Evolutionary conservation across 2,113 vertebrate species (phyloP).

Genomic region (Cebus imitator): DNA sequence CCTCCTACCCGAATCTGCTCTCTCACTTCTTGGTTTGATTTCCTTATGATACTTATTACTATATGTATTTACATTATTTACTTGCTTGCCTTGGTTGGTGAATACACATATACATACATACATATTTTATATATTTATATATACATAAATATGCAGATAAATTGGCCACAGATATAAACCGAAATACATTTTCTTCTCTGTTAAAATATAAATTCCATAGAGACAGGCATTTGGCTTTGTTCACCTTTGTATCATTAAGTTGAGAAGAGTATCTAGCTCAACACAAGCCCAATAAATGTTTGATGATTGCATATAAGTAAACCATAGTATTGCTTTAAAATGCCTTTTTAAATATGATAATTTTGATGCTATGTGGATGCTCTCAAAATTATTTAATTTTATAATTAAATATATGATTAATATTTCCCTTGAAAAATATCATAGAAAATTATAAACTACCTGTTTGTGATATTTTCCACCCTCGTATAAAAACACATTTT

Average conservation of each 20-base stretch:
- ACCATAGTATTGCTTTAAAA: not conserved
- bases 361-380: not conserved
- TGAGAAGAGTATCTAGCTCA: not conserved
- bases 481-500: not conserved
- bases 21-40: not conserved
- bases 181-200: not conserved
- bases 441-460: not conserved
- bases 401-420: not conserved
- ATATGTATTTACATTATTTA: not conserved
- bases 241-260: not conserved
- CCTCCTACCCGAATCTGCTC: not conserved
- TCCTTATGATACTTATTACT: not conserved
- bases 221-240: not conserved
- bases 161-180: not conserved
- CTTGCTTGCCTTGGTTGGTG: not conserved
- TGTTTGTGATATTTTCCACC: not conserved
- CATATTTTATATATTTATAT: not conserved
- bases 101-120: no score
- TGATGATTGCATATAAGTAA: not conserved
- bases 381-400: not conserved
- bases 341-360: not conserved
- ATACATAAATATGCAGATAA: not conserved
- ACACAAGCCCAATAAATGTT: not conserved
- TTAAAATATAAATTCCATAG: not conserved
- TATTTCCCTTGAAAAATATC: not conserved